phyloP scores from a whole-genome alignment of 2,888 invertebrate species.

The Operophtera brumata region DNA sequence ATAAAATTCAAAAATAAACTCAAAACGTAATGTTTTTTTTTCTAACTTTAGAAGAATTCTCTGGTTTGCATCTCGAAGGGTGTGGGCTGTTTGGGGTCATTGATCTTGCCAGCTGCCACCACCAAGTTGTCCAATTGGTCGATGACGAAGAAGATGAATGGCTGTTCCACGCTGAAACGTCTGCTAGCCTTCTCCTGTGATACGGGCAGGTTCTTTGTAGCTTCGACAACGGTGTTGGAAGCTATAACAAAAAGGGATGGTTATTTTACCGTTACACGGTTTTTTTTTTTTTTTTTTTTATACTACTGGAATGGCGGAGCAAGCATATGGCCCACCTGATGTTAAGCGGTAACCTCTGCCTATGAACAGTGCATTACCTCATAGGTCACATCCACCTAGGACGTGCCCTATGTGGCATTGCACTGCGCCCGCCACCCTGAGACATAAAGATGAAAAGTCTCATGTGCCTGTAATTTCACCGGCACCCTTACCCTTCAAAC shows the following conservation, averaged over 20 bases:
- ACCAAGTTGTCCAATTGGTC: slow-evolving; percentile 80
- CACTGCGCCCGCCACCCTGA: too few relatives aligned
- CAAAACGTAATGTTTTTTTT: neutral
- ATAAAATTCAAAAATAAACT: neutral
- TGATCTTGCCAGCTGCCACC: slow-evolving; percentile 81
- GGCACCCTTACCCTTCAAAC: too few relatives aligned
- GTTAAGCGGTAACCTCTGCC: too few relatives aligned
- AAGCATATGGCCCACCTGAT: too few relatives aligned
- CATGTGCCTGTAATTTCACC: too few relatives aligned
- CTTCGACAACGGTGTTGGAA: slow-evolving; percentile 41
- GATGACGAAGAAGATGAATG: slow-evolving; percentile 83
- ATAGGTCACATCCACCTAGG: too few relatives aligned
- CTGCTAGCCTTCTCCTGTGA: slow-evolving; percentile 47
- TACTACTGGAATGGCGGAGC: too few relatives aligned
- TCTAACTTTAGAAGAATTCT: slow-evolving; percentile 19
- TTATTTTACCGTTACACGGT: neutral
- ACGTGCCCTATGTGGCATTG: too few relatives aligned
- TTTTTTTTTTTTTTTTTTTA: too few relatives aligned
- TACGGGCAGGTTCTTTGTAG: slow-evolving; percentile 60
- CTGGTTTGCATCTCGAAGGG: slow-evolving; percentile 49
- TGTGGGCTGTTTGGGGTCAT: slow-evolving; percentile 67
- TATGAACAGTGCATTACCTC: too few relatives aligned
- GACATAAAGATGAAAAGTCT: too few relatives aligned
- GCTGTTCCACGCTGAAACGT: slow-evolving; percentile 78
- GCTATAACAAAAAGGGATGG: slow-evolving; percentile 39